Evolutionary conservation across 1,140 invertebrate species (phyloP).

Genomic region (Drosophila pallidifrons): DNA sequence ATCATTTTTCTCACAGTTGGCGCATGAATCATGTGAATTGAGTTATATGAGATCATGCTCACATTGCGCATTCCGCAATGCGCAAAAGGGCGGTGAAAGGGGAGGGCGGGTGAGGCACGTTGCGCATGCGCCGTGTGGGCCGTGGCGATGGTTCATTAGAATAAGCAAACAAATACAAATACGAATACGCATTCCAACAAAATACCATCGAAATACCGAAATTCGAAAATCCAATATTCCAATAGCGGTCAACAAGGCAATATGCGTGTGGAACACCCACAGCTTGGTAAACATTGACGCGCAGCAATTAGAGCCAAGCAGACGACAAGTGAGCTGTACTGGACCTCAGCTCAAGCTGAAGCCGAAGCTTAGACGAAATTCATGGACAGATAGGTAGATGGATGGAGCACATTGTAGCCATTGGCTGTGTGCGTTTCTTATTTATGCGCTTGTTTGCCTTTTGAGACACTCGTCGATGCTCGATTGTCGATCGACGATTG

Average conservation of each 20-base stretch:
- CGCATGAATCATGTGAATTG: conserved; percentile 72
- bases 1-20: conserved; percentile 78
- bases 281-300: conserved; percentile 75
- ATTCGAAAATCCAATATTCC: conserved; percentile 34
- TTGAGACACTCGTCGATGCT: conserved; percentile 40
- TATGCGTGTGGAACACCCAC: conserved; percentile 65
- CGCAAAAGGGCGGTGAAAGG: conserved; percentile 1
- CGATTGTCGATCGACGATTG: conserved; percentile 26
- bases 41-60: conserved; percentile 76
- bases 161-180: conserved; percentile 64
- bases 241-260: conserved; percentile 68
- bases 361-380: conserved; percentile 4
- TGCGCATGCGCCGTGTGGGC: conserved; percentile 42
- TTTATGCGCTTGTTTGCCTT: conserved; percentile 73
- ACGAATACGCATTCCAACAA: background rate
- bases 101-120: background rate
- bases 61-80: conserved; percentile 44
- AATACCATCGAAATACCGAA: conserved; percentile 13
- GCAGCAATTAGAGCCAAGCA: conserved; percentile 73
- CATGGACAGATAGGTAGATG: background rate
- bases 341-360: background rate
- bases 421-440: conserved; percentile 41
- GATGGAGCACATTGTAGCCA: conserved; percentile 27
- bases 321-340: conserved; percentile 52
- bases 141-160: conserved; percentile 62